Evolutionary conservation across 1,140 invertebrate genomes (phyloP).

Genomic region (Drosophila micromelanica): DNA sequence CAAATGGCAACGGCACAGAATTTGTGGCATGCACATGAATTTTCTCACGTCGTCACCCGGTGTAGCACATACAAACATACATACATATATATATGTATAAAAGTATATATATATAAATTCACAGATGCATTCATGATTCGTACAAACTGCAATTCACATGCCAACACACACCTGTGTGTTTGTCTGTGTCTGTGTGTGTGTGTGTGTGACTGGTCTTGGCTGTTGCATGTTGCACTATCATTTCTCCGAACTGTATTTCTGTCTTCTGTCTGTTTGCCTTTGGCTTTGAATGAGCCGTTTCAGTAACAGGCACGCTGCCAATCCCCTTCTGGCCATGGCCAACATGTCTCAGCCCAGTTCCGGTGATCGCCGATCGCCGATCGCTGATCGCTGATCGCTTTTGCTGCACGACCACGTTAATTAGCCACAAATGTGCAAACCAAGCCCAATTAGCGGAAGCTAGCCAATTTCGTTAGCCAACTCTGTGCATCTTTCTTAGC

Average conservation of each 20-base stretch:
- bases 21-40: slow-evolving; percentile 80
- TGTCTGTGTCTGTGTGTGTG: slow-evolving; percentile 36
- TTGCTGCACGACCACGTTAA: slow-evolving; percentile 49
- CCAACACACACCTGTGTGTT: slow-evolving; percentile 40
- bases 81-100: slow-evolving; percentile 6
- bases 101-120: neutral
- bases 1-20: slow-evolving; percentile 75
- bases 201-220: slow-evolving; percentile 63
- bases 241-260: slow-evolving; percentile 66
- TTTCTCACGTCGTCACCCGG: slow-evolving; percentile 76
- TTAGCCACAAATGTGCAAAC: slow-evolving; percentile 73
- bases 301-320: neutral
- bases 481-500: slow-evolving; percentile 27
- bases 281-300: slow-evolving; percentile 64
- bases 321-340: neutral
- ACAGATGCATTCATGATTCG: slow-evolving; percentile 20
- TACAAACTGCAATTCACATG: slow-evolving; percentile 60
- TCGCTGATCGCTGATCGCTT: slow-evolving; percentile 41
- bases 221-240: slow-evolving; percentile 77
- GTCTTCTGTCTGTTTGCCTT: slow-evolving; percentile 40
- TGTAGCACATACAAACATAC: slow-evolving; percentile 21
- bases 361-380: slow-evolving; percentile 42
- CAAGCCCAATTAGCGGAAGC: slow-evolving; percentile 60
- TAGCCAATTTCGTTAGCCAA: slow-evolving; percentile 59
- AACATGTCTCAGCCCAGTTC: slow-evolving; percentile 38